A percentile compares a stretch with the other conserved stretches of the same genome.
These are phyloP conservation scores for Corythucha ciliata DNA, from an alignment of 2,888 invertebrate genomes.

Conservation along the genomic window DNA sequence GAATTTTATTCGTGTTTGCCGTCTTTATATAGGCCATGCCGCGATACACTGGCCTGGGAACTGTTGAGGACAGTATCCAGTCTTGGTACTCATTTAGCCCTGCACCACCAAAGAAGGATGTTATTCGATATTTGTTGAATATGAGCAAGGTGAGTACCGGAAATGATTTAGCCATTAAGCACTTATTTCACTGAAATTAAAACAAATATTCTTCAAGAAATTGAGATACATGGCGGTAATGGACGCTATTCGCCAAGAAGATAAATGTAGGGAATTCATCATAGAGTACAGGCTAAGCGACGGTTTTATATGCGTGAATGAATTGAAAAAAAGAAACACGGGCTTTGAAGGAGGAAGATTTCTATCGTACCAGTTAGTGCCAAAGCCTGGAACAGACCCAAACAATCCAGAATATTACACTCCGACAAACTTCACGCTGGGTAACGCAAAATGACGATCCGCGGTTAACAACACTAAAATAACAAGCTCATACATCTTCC, in stretches of 20 bases:
- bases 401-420: conserved; percentile 67
- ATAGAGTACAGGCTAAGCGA: conserved; percentile 66
- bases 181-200: neutral
- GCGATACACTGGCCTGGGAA: conserved; percentile 61
- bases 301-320: conserved; percentile 63
- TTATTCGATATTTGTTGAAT: conserved; percentile 64
- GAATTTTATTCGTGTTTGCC: no score
- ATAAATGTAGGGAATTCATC: conserved; percentile 62
- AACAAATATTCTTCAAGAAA: conserved; percentile 42
- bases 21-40: no score
- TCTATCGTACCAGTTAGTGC: conserved; percentile 52
- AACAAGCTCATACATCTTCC: conserved; percentile 12
- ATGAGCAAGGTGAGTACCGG: conserved; percentile 52
- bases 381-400: conserved; percentile 58
- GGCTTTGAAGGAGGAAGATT: conserved; percentile 71
- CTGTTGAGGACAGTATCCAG: conserved; percentile 66
- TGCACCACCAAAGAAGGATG: conserved; percentile 63
- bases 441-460: conserved; percentile 43
- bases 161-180: neutral
- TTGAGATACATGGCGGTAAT: conserved; percentile 66
- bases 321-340: conserved; percentile 61
- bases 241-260: conserved; percentile 70
- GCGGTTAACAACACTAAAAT: neutral
- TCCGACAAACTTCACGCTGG: conserved; percentile 69
- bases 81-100: conserved; percentile 61